phyloP scores from a whole-genome alignment of 2,888 invertebrate species.

The Eupeodes luniger region DNA sequence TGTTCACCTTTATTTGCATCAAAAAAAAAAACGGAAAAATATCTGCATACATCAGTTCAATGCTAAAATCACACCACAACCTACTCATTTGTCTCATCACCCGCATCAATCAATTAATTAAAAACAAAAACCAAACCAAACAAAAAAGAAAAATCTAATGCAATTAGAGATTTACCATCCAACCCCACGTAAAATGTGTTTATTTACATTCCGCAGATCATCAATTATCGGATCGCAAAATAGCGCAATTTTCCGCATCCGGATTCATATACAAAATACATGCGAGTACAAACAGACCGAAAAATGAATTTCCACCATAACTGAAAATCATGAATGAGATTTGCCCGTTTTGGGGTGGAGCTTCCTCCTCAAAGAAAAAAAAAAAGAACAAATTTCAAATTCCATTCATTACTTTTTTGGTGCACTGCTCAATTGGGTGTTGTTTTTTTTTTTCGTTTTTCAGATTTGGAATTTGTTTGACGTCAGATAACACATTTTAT shows the following conservation, averaged over 20 bases:
- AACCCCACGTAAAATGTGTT: conserved; percentile 12
- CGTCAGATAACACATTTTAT: conserved; percentile 44
- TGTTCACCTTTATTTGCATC: not conserved
- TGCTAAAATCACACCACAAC: not conserved
- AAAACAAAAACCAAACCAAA: not conserved
- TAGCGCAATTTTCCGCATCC: conserved; percentile 2
- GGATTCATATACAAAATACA: not conserved
- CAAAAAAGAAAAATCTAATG: not conserved
- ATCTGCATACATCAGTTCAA: not conserved
- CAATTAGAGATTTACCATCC: conserved; percentile 9
- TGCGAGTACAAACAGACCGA: not conserved
- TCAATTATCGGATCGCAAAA: conserved; percentile 55
- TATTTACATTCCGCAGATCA: conserved; percentile 64
- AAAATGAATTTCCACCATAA: conserved; percentile 16
- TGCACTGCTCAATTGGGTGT: not conserved
- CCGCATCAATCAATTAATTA: conserved; percentile 4
- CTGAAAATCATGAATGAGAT: conserved; percentile 47
- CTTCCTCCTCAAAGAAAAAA: conserved; percentile 20
- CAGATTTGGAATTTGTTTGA: conserved; percentile 32
- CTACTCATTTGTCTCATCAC: not conserved
- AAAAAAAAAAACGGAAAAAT: not conserved
- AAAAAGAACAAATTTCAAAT: conserved; percentile 27
- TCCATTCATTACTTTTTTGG: conserved; percentile 30
- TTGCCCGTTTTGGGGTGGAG: not conserved
- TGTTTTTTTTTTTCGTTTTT: conserved; percentile 7